Conservation (phyloP, 2,113 vertebrate genomes). For the Chionodraco myersi region DNA sequence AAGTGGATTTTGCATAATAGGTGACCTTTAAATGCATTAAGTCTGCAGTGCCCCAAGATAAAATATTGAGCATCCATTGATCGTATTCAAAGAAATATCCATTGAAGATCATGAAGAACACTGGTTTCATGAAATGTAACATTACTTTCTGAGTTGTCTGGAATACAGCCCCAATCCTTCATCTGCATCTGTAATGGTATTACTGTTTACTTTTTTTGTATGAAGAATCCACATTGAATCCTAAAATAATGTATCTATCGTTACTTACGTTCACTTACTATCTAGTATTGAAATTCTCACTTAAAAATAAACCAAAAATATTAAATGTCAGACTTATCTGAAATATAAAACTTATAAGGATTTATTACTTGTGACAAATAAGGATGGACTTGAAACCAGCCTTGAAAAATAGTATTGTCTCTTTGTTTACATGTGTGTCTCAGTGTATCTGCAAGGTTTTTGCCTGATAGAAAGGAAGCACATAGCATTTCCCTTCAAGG, state of each 20-base stretch:
- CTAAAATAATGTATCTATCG: neutral
- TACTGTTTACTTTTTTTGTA: neutral
- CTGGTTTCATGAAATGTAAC: constrained; percentile 10
- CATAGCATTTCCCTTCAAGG: constrained; percentile 16
- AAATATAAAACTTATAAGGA: neutral
- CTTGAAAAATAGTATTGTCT: constrained; percentile 4
- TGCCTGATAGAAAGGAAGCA: neutral
- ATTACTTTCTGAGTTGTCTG: constrained; percentile 1
- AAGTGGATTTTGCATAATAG: too few species aligned
- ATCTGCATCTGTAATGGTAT: neutral
- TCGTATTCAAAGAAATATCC: constrained; percentile 37
- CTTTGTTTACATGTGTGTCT: constrained; percentile 2
- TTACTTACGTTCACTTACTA: neutral
- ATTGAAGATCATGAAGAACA: constrained; percentile 39
- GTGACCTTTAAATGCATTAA: constrained; percentile 2
- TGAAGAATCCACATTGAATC: neutral
- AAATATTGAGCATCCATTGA: constrained; percentile 10
- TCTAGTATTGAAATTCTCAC: neutral
- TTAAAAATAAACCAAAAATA: neutral
- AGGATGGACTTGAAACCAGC: constrained; percentile 5
- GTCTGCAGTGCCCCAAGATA: constrained; percentile 31
- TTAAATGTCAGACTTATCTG: neutral
- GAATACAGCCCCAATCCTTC: neutral
- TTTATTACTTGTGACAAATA: neutral
- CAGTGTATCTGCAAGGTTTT: neutral